A percentile compares a stretch with the other conserved stretches of the same genome.
Evolutionary conservation across 2,888 invertebrate genomes (phyloP).

Genomic region (Plebejus melissa): DNA sequence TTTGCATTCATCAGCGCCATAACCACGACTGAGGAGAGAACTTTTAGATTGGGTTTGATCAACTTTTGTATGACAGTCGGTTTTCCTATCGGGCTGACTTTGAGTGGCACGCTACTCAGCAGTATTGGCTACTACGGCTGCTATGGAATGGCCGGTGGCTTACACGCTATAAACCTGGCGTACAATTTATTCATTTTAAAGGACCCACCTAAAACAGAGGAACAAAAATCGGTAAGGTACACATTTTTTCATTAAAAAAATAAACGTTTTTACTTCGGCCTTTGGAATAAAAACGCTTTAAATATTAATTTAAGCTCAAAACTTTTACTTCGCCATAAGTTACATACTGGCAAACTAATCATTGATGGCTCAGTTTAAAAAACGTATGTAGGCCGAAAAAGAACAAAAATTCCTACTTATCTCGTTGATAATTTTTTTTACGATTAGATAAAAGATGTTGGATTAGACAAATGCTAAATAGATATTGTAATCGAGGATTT

Average conservation of each 20-base stretch:
- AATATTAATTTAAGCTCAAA: not conserved
- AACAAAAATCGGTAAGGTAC: constrained; percentile 54
- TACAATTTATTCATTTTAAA: constrained; percentile 83
- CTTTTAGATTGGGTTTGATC: constrained; percentile 89
- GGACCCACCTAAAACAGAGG: constrained; percentile 72
- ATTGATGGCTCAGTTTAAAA: not conserved
- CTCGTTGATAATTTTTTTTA: not conserved
- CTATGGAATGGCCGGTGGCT: constrained; percentile 81
- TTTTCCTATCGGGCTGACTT: constrained; percentile 91
- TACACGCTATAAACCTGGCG: constrained; percentile 83
- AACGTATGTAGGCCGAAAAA: not conserved
- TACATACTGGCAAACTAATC: not conserved
- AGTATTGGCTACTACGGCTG: constrained; percentile 88
- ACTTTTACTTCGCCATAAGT: not conserved
- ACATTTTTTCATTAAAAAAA: not conserved
- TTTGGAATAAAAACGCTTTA: too few species aligned
- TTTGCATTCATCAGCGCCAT: constrained; percentile 91
- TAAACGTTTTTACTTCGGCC: too few species aligned
- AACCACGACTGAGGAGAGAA: constrained; percentile 86
- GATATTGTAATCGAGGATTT: not conserved
- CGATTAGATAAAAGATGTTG: not conserved
- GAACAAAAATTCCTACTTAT: not conserved
- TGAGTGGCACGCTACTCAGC: constrained; percentile 86
- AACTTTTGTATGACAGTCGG: constrained; percentile 92
- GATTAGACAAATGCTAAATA: not conserved